phyloP scores from a whole-genome alignment of 1,140 invertebrate species.

The Calliopsis andreniformis region DNA sequence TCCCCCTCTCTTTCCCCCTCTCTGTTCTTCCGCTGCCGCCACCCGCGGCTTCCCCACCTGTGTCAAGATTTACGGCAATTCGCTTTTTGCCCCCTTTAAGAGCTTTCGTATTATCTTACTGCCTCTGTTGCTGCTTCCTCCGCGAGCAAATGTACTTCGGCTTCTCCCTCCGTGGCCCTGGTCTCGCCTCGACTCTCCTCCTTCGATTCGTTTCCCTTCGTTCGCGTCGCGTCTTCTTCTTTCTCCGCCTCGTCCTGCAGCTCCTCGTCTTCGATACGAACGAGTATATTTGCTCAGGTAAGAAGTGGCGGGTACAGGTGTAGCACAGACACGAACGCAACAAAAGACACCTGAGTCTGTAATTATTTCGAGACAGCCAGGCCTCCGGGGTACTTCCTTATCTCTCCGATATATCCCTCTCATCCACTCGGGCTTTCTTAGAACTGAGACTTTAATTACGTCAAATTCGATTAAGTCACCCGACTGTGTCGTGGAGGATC shows the following conservation, averaged over 20 bases:
- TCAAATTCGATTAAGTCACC: conserved; percentile 54
- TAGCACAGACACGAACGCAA: conserved; percentile 59
- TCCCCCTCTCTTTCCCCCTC: conserved; percentile 6
- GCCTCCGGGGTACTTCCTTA: no score
- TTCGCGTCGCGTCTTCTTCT: background rate
- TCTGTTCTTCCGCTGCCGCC: conserved; percentile 45
- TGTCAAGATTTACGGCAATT: conserved; percentile 74
- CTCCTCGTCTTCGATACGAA: conserved; percentile 58
- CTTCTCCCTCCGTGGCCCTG: background rate
- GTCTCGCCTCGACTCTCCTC: no score
- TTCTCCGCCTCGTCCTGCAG: background rate
- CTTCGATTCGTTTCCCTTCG: conserved; percentile 16
- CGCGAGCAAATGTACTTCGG: conserved; percentile 59
- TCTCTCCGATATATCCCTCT: background rate
- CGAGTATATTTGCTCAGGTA: conserved; percentile 72
- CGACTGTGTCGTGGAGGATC: background rate
- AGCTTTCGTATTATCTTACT: conserved; percentile 73
- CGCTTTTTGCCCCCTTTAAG: conserved; percentile 72
- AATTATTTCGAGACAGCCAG: conserved; percentile 54
- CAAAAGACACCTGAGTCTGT: conserved; percentile 63
- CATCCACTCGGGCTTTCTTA: background rate
- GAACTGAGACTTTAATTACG: conserved; percentile 52
- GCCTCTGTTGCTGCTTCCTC: conserved; percentile 66
- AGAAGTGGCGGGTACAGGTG: conserved; percentile 66
- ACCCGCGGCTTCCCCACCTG: conserved; percentile 53